Evolutionary conservation across 2,113 vertebrate species (phyloP), one percentile per base, ranked within the genome.

Genomic region (Montifringilla adamsi): DNA sequence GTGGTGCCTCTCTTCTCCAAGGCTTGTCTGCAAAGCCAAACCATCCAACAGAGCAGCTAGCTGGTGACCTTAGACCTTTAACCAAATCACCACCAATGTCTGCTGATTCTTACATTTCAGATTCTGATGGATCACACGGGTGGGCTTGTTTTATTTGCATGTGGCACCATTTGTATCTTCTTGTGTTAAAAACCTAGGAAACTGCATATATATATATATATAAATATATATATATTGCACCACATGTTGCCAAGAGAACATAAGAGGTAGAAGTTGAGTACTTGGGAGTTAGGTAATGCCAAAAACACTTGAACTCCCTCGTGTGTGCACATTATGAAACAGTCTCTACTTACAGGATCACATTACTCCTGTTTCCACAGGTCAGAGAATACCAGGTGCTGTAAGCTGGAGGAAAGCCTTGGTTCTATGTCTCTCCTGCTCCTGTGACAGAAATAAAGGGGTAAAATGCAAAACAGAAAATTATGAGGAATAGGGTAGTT

Each of bases 141-240:
- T 95, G 93, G 93, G 78, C 90, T 60, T 94, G 37, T 77, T 91
- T 76, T 69, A 87, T 85, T 96, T 94, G 85, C 90, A 95, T 2
- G 2, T 95, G 90, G 60, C 30, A 88, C 33, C 95, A n/a, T 95
- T 97, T 95, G 41, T 96, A 72, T 96, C 78, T 95, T 84, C 73
- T 79, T 70, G 13, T 55, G 43, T 70, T 87, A 90, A 96, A 94
- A 94, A 94, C 91, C 94, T 91, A 92, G 93, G 93, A 94, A 96
- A 97, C 92, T 83, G 43, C 55, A 43, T 53, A 75, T 27, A 41
- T 39, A 39, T 15, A 28, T 52, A 17, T 11, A 23, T 12, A 18
- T 15, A 43, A 9, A 68, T 30, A 44, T 58, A 58, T 33, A 62
- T 35, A 58, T 26, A 72, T 84, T 89, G 47, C 50, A 90, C 43